Conservation (phyloP, 2,113 vertebrate species). For the Dromaius novaehollandiae region DNA sequence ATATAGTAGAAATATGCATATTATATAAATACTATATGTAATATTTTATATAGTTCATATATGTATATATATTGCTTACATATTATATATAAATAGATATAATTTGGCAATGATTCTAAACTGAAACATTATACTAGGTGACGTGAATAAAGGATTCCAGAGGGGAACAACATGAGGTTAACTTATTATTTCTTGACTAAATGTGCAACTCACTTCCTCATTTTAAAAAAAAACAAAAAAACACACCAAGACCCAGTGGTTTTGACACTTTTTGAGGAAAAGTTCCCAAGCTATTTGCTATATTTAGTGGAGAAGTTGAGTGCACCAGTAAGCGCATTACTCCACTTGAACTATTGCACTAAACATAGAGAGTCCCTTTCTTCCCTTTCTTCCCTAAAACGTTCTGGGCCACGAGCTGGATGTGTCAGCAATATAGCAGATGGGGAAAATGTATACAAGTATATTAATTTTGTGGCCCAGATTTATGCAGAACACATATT, state of each 20-base stretch:
- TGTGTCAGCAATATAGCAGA: slow-evolving; percentile 41
- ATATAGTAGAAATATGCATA: no score
- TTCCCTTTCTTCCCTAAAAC: slow-evolving; percentile 36
- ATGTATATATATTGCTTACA: neutral
- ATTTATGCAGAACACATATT: slow-evolving; percentile 60
- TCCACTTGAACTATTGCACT: slow-evolving; percentile 46
- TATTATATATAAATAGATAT: no score
- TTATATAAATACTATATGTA: no score
- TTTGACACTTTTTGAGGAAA: neutral
- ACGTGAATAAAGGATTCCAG: neutral
- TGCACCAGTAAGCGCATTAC: neutral
- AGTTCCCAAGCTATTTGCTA: slow-evolving; percentile 10
- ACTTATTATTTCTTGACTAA: neutral
- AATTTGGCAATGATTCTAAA: neutral
- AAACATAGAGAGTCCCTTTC: neutral
- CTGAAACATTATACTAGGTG: neutral
- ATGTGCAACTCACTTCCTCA: neutral
- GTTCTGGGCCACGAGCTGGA: slow-evolving; percentile 26
- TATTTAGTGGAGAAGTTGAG: neutral
- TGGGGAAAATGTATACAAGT: slow-evolving; percentile 52
- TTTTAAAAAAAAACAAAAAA: no score
- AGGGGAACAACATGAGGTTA: neutral
- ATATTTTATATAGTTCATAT: neutral
- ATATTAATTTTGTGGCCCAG: slow-evolving; percentile 59
- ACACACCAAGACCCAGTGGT: neutral